Evolutionary conservation across 2,113 vertebrate species (phyloP).

Genomic region (Loxodonta africana): DNA sequence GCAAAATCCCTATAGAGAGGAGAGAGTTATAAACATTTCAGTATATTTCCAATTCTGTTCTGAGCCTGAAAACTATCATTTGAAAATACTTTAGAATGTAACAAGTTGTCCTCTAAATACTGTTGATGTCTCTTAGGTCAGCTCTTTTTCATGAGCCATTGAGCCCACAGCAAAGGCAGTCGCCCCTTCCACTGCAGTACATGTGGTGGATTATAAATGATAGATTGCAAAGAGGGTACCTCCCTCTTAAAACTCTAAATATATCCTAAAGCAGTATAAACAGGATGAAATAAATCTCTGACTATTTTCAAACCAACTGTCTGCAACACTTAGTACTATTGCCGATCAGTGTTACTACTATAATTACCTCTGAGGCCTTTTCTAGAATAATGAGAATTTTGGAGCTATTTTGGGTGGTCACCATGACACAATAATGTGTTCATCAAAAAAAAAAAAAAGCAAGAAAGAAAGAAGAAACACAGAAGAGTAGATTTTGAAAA

Average conservation of each 20-base stretch:
- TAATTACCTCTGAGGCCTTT: conserved; percentile 69
- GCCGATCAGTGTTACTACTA: conserved; percentile 64
- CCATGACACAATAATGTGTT: not conserved
- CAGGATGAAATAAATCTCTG: conserved; percentile 67
- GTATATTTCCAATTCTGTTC: conserved; percentile 58
- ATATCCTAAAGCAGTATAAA: conserved; percentile 48
- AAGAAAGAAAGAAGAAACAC: not conserved
- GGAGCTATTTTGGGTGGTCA: not conserved
- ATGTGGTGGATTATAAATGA: conserved; percentile 41
- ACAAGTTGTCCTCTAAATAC: conserved; percentile 56
- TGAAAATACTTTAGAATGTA: conserved; percentile 52
- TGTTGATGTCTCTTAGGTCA: conserved; percentile 36
- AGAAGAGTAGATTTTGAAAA: not conserved
- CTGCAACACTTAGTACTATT: conserved; percentile 53
- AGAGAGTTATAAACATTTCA: conserved; percentile 43
- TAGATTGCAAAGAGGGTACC: not conserved
- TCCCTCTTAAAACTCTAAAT: conserved; percentile 57
- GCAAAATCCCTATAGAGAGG: conserved; percentile 50
- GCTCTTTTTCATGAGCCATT: conserved; percentile 51
- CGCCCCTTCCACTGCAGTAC: not conserved
- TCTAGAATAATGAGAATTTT: conserved; percentile 44
- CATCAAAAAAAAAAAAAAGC: not conserved
- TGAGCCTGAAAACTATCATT: conserved; percentile 56
- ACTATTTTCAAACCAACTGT: conserved; percentile 74
- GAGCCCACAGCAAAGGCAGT: conserved; percentile 56